Percentiles rank a stretch among this genome's conserved stretches.
These are phyloP conservation scores for Oscheius myriophilus DNA, from an alignment of 2,888 invertebrate genomes.

Conservation along the genomic window DNA sequence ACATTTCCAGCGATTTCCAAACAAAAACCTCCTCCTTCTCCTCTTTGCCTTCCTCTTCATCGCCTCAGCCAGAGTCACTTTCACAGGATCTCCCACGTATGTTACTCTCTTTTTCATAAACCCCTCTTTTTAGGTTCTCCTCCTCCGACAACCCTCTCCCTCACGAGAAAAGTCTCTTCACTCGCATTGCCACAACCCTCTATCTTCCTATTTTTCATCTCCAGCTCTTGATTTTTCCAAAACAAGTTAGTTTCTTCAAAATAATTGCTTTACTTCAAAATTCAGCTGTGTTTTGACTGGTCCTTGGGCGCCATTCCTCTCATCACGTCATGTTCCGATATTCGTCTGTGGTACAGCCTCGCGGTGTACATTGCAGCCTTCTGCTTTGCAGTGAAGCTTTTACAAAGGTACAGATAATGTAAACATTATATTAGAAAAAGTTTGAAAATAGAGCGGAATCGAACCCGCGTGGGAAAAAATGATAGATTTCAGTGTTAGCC, in stretches of 20 bases:
- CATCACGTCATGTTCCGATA: conserved; percentile 82
- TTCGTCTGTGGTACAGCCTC: conserved; percentile 73
- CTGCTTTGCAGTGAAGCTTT: too few relatives aligned
- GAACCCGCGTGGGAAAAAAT: too few relatives aligned
- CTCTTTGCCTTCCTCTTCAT: neutral
- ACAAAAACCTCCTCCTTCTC: neutral
- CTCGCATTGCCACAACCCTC: conserved; percentile 85
- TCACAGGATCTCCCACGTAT: conserved; percentile 19
- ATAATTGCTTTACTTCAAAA: neutral
- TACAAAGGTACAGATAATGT: too few relatives aligned
- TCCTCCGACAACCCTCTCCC: conserved; percentile 95
- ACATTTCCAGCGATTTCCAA: conserved; percentile 1
- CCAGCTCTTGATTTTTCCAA: conserved; percentile 84
- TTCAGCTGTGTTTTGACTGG: conserved; percentile 93
- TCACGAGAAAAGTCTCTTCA: conserved; percentile 83
- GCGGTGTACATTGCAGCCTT: too few relatives aligned
- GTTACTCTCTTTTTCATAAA: neutral
- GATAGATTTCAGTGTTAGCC: too few relatives aligned
- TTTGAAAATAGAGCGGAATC: too few relatives aligned
- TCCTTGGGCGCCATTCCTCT: conserved; percentile 95
- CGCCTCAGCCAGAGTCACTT: neutral
- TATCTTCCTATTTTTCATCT: conserved; percentile 92
- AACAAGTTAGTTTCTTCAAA: conserved; percentile 30
- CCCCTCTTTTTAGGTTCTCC: conserved; percentile 74
- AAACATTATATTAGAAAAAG: too few relatives aligned